Evolutionary conservation across 2,888 invertebrate genomes (phyloP).

Genomic region (Eurois occulta): DNA sequence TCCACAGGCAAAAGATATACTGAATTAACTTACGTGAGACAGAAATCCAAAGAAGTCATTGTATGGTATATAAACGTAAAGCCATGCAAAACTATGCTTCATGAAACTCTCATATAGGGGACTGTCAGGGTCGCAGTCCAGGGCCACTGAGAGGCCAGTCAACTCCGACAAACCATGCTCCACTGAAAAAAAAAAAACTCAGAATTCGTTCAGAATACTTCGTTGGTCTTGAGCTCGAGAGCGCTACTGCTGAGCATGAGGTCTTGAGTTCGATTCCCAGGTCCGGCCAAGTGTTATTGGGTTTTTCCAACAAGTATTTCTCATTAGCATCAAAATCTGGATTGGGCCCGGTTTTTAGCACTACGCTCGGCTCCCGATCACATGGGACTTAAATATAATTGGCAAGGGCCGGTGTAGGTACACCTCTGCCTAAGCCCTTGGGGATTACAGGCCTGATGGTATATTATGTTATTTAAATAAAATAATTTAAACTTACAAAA

Average conservation of each 20-base stretch:
- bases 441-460: not conserved
- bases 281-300: not conserved
- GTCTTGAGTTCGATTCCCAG: not conserved
- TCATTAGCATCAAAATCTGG: not conserved
- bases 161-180: constrained; percentile 77
- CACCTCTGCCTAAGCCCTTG: not conserved
- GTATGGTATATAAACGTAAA: constrained; percentile 72
- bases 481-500: constrained; percentile 68
- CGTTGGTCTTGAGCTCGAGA: not conserved
- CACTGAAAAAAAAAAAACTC: constrained; percentile 68
- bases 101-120: constrained; percentile 72
- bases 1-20: not conserved
- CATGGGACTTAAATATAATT: not conserved
- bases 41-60: constrained; percentile 68
- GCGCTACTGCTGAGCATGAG: not conserved
- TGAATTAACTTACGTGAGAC: constrained; percentile 68
- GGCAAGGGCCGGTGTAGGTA: not conserved
- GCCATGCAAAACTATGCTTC: constrained; percentile 71
- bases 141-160: constrained; percentile 66
- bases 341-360: not conserved
- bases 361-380: not conserved
- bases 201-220: not conserved
- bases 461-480: not conserved
- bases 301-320: not conserved
- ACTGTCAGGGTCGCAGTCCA: constrained; percentile 72